Conservation (phyloP, 1,140 invertebrate species). For the Himalopsyche phryganea region DNA sequence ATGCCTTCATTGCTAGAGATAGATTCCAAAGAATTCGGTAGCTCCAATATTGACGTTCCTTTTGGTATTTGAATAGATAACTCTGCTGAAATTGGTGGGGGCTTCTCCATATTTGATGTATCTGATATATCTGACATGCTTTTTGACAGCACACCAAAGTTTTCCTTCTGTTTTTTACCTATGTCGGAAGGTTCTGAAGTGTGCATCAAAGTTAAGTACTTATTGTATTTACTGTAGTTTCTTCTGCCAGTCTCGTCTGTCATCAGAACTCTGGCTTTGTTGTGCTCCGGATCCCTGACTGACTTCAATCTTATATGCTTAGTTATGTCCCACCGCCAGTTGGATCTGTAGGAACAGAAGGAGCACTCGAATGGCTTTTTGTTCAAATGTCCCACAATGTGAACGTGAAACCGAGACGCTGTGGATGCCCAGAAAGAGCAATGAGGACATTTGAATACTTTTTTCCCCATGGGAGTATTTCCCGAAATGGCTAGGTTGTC, state of each 20-base stretch:
- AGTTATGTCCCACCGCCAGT: slow-evolving; percentile 94
- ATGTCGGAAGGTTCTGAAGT: slow-evolving; percentile 35
- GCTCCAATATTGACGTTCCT: too few species aligned
- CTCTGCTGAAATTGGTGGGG: too few species aligned
- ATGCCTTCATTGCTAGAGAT: neutral
- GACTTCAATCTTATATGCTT: slow-evolving; percentile 91
- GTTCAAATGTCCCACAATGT: slow-evolving; percentile 88
- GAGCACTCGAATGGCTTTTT: slow-evolving; percentile 95
- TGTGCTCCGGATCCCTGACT: slow-evolving; percentile 74
- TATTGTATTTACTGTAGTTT: slow-evolving; percentile 91
- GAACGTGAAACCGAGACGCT: slow-evolving; percentile 88
- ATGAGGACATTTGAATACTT: slow-evolving; percentile 85
- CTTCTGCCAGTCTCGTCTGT: slow-evolving; percentile 86
- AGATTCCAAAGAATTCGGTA: too few species aligned
- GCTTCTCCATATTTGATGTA: slow-evolving; percentile 1
- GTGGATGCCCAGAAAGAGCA: slow-evolving; percentile 87
- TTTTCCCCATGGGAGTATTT: slow-evolving; percentile 43
- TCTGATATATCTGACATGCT: slow-evolving; percentile 15
- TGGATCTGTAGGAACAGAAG: slow-evolving; percentile 85
- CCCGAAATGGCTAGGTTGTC: neutral
- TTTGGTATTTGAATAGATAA: too few species aligned
- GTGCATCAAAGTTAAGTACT: slow-evolving; percentile 73
- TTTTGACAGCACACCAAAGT: slow-evolving; percentile 6
- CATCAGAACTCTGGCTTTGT: slow-evolving; percentile 76
- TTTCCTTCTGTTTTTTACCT: slow-evolving; percentile 32